phyloP scores from a whole-genome alignment of 2,888 invertebrate species.

The Incurvaria masculella region DNA sequence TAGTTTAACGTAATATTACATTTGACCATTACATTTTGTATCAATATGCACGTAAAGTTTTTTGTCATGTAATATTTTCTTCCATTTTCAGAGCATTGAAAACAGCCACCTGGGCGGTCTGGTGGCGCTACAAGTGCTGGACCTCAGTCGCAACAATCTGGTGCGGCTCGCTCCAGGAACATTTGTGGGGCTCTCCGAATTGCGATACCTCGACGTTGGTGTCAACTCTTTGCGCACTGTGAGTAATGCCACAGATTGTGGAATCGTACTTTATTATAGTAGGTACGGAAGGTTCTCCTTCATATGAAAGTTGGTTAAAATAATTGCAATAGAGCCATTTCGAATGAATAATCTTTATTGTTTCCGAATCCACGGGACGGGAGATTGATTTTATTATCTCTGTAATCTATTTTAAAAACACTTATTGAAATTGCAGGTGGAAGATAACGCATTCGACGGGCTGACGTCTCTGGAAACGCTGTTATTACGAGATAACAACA shows the following conservation, averaged over 20 bases:
- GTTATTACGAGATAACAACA: slow-evolving; percentile 82
- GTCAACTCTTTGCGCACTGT: slow-evolving; percentile 86
- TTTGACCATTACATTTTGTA: neutral
- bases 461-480: slow-evolving; percentile 72
- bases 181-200: slow-evolving; percentile 68
- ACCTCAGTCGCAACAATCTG: slow-evolving; percentile 81
- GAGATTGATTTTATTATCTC: no score
- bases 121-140: slow-evolving; percentile 67
- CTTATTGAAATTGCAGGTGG: slow-evolving; percentile 60
- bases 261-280: no score
- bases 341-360: no score
- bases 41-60: neutral
- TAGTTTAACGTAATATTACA: no score
- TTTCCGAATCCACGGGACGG: no score
- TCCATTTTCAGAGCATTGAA: slow-evolving; percentile 74
- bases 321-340: no score
- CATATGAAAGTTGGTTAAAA: no score
- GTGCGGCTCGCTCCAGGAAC: slow-evolving; percentile 79
- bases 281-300: no score
- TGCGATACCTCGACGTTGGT: slow-evolving; percentile 76
- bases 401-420: neutral
- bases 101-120: slow-evolving; percentile 67
- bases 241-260: no score
- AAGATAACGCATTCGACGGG: slow-evolving; percentile 85
- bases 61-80: neutral